Evolutionary conservation across 2,113 vertebrate genomes (phyloP), one percentile per base, ranked within the genome.

Genomic region (Neodontobutis hainanensis): DNA sequence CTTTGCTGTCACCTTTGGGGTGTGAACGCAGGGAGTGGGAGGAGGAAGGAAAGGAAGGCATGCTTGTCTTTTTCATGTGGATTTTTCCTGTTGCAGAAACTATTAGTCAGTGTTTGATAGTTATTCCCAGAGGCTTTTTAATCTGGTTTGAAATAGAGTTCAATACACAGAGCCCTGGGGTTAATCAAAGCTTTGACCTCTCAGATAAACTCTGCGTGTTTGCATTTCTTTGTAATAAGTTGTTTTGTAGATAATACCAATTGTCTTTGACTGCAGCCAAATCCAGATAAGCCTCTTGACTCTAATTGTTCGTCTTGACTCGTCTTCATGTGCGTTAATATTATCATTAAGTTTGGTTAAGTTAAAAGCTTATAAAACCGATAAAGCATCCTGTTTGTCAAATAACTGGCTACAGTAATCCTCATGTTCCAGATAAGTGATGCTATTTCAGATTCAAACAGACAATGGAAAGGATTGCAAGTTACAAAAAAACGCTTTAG

Each of bases 121-220:
- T 27, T 32, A 4, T 32, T 51, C 49, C 4, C 38, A 4, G 8
- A 40, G 8, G 8, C 5, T 8, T 16, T 35, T 53, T 55, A 55
- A 55, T 55, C 52, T 34, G 36, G 5, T 2, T n/a, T 53, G 27
- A 35, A 36, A 53, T 35, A 35, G 51, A 53, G 32, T 55, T 55
- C 82, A 27, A 27, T 27, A 27, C 19, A 27, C 19, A 27, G 3
- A 27, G 19, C 77, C 65, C 16, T 0, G 87, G 75, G 87, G 90
- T 90, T 91, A 92, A 90, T 92, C 83, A 84, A 81, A 81, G 77
- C 65, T 82, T 83, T 88, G 89, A 90, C 89, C 88, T 80, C 35
- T n/a, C 60, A 78, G 86, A 90, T 90, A 90, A 89, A 81, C 61
- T 65, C 58, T 72, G 75, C 67, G 61, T 34, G 56, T 53, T n/a